These are phyloP conservation scores for Gortyna flavago DNA, from an alignment of 2,888 invertebrate species.

Conservation along the genomic window DNA sequence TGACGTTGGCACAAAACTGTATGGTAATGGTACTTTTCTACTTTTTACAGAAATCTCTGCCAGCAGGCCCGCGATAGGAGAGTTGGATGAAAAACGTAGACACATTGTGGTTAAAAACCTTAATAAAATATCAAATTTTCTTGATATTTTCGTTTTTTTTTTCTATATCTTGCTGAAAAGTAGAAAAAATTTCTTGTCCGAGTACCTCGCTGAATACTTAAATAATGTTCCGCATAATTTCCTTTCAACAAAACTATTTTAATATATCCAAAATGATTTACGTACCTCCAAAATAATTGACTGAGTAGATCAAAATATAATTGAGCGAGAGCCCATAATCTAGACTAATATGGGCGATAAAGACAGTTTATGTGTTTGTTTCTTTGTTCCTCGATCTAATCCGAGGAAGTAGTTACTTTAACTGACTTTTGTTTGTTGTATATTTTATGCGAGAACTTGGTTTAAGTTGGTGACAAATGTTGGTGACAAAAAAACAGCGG, in stretches of 20 bases:
- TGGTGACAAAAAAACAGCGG: constrained; percentile 30
- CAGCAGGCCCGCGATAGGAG: not conserved
- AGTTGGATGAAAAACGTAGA: not conserved
- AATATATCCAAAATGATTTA: constrained; percentile 41
- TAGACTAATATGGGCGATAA: constrained; percentile 61
- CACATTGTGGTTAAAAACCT: not conserved
- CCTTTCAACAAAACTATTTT: constrained; percentile 30
- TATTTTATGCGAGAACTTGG: constrained; percentile 62
- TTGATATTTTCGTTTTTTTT: not conserved
- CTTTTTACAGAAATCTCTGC: not conserved
- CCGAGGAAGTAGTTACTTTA: constrained; percentile 62
- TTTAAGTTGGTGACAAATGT: constrained; percentile 43
- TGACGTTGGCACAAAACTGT: not conserved
- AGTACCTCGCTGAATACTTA: not conserved
- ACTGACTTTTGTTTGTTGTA: constrained; percentile 63
- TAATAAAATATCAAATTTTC: not conserved
- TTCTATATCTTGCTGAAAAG: not conserved
- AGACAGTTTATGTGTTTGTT: constrained; percentile 65
- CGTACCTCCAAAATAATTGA: constrained; percentile 37
- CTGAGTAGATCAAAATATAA: constrained; percentile 53
- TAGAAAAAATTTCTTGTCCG: not conserved
- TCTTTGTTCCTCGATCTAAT: constrained; percentile 60
- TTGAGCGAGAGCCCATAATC: constrained; percentile 51
- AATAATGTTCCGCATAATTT: constrained; percentile 3
- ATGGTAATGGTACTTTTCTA: not conserved